Conservation (phyloP, 1,140 invertebrate genomes). For the Halictus rubicundus region DNA sequence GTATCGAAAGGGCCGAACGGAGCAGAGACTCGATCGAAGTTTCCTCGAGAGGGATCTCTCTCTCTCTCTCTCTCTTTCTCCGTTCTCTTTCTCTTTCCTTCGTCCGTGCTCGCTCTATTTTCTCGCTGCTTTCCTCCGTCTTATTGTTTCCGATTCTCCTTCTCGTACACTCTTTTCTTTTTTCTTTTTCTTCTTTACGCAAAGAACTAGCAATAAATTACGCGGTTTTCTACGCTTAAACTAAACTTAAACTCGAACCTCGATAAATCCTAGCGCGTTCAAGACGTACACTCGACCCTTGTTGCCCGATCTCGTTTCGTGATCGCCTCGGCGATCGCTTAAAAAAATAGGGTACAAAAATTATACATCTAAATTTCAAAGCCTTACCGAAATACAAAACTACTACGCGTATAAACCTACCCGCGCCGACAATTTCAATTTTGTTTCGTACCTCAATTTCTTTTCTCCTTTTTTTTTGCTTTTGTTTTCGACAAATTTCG, state of each 20-base stretch:
- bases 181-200: neutral
- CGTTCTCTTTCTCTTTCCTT: neutral
- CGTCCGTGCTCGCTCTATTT: no score
- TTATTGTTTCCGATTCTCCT: neutral
- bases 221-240: slow-evolving; percentile 53
- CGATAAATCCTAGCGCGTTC: slow-evolving; percentile 51
- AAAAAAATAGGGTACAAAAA: slow-evolving; percentile 82
- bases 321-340: slow-evolving; percentile 69
- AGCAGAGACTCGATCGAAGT: slow-evolving; percentile 43
- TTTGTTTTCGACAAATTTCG: slow-evolving; percentile 23
- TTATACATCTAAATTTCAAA: slow-evolving; percentile 76
- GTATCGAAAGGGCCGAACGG: slow-evolving; percentile 32
- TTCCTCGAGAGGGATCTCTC: no score
- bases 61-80: neutral
- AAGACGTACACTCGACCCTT: slow-evolving; percentile 50
- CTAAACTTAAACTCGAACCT: slow-evolving; percentile 53
- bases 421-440: neutral
- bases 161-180: neutral
- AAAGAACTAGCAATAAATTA: slow-evolving; percentile 39
- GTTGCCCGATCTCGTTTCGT: slow-evolving; percentile 50
- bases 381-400: slow-evolving; percentile 66
- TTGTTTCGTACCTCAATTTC: neutral
- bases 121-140: neutral
- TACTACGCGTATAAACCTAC: neutral
- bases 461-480: slow-evolving; percentile 34